phyloP scores from a whole-genome alignment of 2,797 vertebrate species.

The Trachops cirrhosus region DNA sequence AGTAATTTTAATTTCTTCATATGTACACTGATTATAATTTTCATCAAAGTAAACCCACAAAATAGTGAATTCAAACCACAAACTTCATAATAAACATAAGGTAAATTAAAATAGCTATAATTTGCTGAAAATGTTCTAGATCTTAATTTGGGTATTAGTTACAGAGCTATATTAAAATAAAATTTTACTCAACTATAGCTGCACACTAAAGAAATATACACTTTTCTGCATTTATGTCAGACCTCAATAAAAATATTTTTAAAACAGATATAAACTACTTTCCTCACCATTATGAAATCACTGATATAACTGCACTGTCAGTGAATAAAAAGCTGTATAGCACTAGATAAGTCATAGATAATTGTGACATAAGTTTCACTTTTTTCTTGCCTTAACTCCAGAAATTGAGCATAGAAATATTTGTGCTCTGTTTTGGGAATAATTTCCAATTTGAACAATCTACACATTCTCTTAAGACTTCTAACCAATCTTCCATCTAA shows the following conservation, averaged over 20 bases:
- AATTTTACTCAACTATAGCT: neutral
- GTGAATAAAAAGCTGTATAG: neutral
- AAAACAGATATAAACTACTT: neutral
- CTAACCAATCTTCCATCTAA: neutral
- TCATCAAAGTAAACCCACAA: neutral
- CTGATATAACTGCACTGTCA: neutral
- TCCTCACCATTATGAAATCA: neutral
- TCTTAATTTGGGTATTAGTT: neutral
- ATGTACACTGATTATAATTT: neutral
- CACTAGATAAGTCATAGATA: neutral
- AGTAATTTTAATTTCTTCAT: conserved; percentile 38
- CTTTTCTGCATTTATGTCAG: neutral
- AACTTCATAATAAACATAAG: neutral
- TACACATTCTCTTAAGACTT: conserved; percentile 5
- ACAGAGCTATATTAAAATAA: neutral
- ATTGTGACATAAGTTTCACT: neutral
- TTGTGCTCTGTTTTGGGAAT: neutral
- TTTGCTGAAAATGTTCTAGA: neutral
- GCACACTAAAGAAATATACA: neutral
- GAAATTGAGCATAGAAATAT: neutral
- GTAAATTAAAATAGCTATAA: neutral
- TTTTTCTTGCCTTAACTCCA: neutral
- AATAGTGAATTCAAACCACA: neutral
- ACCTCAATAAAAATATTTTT: neutral
- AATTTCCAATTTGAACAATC: neutral